phyloP scores from a whole-genome alignment of 2,797 vertebrate species.

The Bovichtus diacanthus region DNA sequence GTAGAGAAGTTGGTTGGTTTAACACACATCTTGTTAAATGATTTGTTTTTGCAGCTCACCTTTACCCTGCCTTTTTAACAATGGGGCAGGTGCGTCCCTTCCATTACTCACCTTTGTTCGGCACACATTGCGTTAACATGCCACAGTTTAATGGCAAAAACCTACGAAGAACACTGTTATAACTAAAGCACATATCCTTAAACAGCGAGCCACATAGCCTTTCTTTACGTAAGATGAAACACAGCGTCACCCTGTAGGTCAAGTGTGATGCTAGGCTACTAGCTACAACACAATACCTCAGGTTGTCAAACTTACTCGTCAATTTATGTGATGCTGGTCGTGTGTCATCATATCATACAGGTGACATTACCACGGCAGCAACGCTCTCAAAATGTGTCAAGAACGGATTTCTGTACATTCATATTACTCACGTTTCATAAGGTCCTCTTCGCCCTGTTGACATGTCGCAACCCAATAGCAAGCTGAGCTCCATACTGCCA shows the following conservation, averaged over 20 bases:
- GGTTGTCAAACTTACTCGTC: too few relatives aligned
- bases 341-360: neutral
- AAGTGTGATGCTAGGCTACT: conserved; percentile 9
- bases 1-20: neutral
- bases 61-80: neutral
- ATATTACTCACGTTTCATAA: too few relatives aligned
- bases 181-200: neutral
- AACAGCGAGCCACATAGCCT: fast-evolving
- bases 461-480: fast-evolving
- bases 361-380: too few relatives aligned
- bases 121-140: neutral
- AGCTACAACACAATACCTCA: neutral
- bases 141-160: neutral
- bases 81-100: fast-evolving
- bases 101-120: neutral
- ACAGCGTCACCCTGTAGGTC: neutral
- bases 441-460: neutral
- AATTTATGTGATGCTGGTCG: neutral
- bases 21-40: neutral
- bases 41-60: neutral
- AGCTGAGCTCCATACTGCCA: neutral
- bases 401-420: too few relatives aligned
- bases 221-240: neutral
- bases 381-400: too few relatives aligned
- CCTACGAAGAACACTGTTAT: too few relatives aligned